Conservation (phyloP, 2,113 vertebrate species). For the Chamaea fasciata region DNA sequence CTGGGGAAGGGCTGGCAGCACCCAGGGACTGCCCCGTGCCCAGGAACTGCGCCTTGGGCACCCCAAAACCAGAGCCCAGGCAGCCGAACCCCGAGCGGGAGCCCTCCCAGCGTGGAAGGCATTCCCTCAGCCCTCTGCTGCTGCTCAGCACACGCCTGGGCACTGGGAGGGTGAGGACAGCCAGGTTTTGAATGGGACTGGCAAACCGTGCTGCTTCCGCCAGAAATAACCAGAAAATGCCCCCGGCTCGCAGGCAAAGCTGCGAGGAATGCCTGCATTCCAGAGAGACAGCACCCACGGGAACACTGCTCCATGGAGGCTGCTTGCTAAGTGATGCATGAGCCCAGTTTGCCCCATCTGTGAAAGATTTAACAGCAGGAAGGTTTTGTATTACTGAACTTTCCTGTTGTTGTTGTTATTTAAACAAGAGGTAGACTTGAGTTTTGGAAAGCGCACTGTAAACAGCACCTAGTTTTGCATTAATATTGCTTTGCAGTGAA, state of each 20-base stretch:
- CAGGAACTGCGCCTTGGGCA: background rate
- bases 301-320: background rate
- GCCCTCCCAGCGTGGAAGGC: fast-evolving
- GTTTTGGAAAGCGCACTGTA: background rate
- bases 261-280: background rate
- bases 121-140: background rate
- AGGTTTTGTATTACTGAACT: background rate
- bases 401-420: background rate
- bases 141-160: background rate
- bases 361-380: background rate
- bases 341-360: background rate
- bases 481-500: background rate
- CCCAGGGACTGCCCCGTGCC: background rate
- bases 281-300: background rate
- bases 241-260: background rate
- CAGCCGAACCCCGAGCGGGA: fast-evolving
- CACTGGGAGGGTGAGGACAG: fast-evolving
- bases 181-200: fast-evolving
- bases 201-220: background rate
- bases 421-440: background rate
- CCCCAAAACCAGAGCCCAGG: fast-evolving
- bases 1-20: fast-evolving
- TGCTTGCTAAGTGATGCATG: background rate
- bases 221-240: fast-evolving
- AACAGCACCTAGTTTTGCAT: background rate